Evolutionary conservation across 2,113 vertebrate genomes (phyloP), one percentile per base, ranked within the genome.

Genomic region (Dermatemys mawii): DNA sequence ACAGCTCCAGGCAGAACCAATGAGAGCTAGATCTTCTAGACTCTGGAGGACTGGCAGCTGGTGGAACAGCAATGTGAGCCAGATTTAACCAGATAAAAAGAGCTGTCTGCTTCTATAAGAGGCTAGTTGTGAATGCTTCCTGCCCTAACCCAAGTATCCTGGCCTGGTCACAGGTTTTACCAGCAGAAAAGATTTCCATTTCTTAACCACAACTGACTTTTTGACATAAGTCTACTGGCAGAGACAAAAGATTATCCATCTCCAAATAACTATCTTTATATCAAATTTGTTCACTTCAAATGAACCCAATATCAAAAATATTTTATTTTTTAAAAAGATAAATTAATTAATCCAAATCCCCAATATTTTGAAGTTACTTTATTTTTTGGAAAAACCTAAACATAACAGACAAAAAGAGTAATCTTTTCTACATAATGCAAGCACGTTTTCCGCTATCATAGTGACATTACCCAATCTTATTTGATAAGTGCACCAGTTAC

Each of bases 181-280:
- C 95, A 98, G 90, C 44, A 97, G 95, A 97, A 97, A 96, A 94
- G 95, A 97, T 98, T 98, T 97, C 97, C 86, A 96, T 97, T 97
- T 97, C 97, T 98, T 97, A 97, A 95, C 79, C 94, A 96, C 89
- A 76, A 89, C 97, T 98, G 97, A 84, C 92, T 97, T 97, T 97
- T 83, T 96, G 88, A 97, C 81, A 96, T 93, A 96, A 97, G 78
- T 94, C 86, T 96, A 92, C 63, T 87, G 88, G 90, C 88, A 96
- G 81, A 94, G 80, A 86, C 78, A 88, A 93, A 93, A 96, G 87
- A 97, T 93, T 93, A 57, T 92, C 87, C 81, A 44, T 95, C 73
- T 94, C 97, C 94, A 97, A 96, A 63, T 92, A 95, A 93, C 76
- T 93, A 81, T 57, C 38, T 48, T 87, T 88, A 83, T 60, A 83